Base-by-base conservation (phyloP, 2,113 vertebrate genomes). In the Phalacrocorax pelagicus region DNA sequence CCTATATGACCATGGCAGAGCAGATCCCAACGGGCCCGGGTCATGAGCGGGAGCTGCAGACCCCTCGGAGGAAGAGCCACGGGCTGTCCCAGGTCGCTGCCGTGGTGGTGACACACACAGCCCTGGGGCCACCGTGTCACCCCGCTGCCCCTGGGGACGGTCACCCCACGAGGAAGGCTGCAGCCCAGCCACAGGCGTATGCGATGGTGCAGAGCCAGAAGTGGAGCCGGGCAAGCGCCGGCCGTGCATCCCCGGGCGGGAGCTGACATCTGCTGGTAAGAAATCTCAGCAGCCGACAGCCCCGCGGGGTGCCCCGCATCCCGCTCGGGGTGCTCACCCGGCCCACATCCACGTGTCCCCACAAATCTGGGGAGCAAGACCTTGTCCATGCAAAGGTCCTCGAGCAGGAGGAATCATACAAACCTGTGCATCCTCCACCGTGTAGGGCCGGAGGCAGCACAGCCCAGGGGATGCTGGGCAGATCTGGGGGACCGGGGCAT, bases 221-320 rank as follows among this genome's bases (percentile, higher is more conserved):
- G 2, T 3, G 40, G 54, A 47, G 38, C 40, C 2, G 9, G 36
- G 2, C 8, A 5, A 32, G 30, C 44, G 8, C 5, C 14, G 21
- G 29, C 19, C 2, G 40, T 26, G 57, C 92, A 88, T 71, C 77
- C 90, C 87, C 84, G 22, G 81, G 57, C 47, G 36, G 90, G 80
- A 94, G 92, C 94, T 96, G 96, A 94, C 92, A 92, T 78, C 96
- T 96, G 94, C 90, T 92, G 96, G 96, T 36, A 2, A 42, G 46
- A 90, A 62, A 38, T 4, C 71, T 71, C 52, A 17, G 87, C 79
- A 47, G 57, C 83, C 65, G 5, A 3, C 36, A 21, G 58, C 26
- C 38, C 57, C 14, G 2, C 1, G 17, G 51, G 54, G 44, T 3
- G 24, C 9, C 51, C 82, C 12, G 16, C 5, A 2, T 5, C n/a